Evolutionary conservation across 2,113 vertebrate species (phyloP), one percentile per base, ranked within the genome.

Genomic region (Alethe diademata): DNA sequence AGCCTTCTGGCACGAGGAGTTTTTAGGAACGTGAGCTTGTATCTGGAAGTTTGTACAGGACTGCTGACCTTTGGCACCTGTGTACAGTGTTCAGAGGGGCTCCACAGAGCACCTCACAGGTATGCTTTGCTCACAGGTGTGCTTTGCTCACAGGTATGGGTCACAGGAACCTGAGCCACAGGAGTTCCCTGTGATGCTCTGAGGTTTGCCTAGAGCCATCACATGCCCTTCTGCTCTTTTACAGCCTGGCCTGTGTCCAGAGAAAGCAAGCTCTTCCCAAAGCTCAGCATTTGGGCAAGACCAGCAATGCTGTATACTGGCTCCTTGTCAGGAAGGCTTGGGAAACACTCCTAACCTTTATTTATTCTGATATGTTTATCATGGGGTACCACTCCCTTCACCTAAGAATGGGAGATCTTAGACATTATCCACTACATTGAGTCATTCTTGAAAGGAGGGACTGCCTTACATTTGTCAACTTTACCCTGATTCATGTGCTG

Each of bases 1-100:
- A 94, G 85, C 90, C 82, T 92, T 94, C 89, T 96, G 78, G 79
- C 87, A 92, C 0, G 1, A 95, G 78, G 42, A 82, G 71, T 75
- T 96, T 48, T 74, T 74, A 61, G 83, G 70, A 95, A 92, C 2
- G 5, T 10, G 75, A 92, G 58, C 83, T 93, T 11, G 3, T 35
- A 79, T 80, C 26, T 62, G 67, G 71, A 95, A 90, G 71, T 79
- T 79, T 0, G 15, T 9, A 56, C 58, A 50, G 0, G 3, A 70
- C 2, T 65, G 71, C 38, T 85, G 58, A 73, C 86, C 82, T 70
- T 76, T 66, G 82, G 70, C 79, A 90, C 33, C 71, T 48, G 31
- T 12, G 38, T 35, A 79, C 42, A n/a, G 8, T 3, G 0, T 47
- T 79, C 66, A 45, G 13, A 6, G 36, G 33, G n/a, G 56, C 36